A percentile compares a stretch with the other conserved stretches of the same genome.
Evolutionary conservation across 2,797 vertebrate species (phyloP).

Genomic region (Pangasius krempfi): DNA sequence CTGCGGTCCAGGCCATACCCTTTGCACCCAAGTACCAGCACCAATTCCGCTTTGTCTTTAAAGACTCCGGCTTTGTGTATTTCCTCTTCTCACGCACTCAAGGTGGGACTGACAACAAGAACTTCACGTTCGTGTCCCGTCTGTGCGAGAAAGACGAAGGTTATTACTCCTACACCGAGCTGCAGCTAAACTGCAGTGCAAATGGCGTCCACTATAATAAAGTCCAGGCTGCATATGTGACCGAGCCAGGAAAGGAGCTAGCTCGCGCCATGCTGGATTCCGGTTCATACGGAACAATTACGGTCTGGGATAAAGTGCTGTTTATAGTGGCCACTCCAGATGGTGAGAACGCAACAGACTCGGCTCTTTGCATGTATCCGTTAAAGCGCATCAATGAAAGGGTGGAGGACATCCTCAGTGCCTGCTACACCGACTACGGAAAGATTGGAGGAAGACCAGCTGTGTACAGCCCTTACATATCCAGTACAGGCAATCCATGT

Average conservation of each 20-base stretch:
- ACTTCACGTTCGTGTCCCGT: conserved; percentile 86
- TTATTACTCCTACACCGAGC: conserved; percentile 94
- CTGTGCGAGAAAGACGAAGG: conserved; percentile 85
- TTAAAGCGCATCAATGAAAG: conserved; percentile 81
- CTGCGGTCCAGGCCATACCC: conserved; percentile 86
- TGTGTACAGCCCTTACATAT: conserved; percentile 88
- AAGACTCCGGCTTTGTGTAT: conserved; percentile 83
- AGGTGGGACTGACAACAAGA: conserved; percentile 80
- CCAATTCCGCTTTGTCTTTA: conserved; percentile 88
- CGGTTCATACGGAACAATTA: conserved; percentile 60
- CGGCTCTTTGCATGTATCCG: conserved; percentile 90
- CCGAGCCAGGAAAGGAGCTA: conserved; percentile 74
- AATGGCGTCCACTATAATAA: conserved; percentile 72
- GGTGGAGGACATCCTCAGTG: conserved; percentile 80
- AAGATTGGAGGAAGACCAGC: conserved; percentile 63
- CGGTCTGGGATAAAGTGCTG: conserved; percentile 70
- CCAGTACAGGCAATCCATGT: conserved; percentile 66
- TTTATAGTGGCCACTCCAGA: conserved; percentile 77
- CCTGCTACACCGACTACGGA: conserved; percentile 81
- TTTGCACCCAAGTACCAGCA: conserved; percentile 84
- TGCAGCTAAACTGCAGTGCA: conserved; percentile 82
- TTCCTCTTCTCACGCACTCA: conserved; percentile 90
- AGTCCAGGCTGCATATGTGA: conserved; percentile 76
- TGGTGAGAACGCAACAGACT: conserved; percentile 61
- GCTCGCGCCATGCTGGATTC: conserved; percentile 65